phyloP scores from a whole-genome alignment of 1,140 invertebrate genomes.

The Nephila pilipes region DNA sequence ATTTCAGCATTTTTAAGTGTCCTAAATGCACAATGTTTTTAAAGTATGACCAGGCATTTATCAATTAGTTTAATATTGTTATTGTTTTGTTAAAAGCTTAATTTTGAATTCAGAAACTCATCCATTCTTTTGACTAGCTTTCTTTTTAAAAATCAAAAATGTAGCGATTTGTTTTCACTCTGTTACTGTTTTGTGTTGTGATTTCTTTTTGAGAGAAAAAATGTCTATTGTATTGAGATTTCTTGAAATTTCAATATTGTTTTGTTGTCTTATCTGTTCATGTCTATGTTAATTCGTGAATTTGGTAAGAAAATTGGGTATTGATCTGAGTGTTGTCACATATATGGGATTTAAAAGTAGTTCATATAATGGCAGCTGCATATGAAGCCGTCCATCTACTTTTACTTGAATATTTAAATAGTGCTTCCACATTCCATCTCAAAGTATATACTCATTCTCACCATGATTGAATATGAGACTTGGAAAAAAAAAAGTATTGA shows the following conservation, averaged over 20 bases:
- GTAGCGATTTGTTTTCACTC: background rate
- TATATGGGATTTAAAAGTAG: background rate
- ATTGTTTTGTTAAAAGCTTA: too few species aligned
- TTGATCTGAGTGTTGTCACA: background rate
- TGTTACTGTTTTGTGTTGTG: constrained; percentile 22
- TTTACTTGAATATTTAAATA: constrained; percentile 44
- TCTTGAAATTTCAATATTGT: background rate
- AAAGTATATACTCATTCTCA: constrained; percentile 61
- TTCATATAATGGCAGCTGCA: constrained; percentile 16
- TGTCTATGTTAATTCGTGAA: background rate
- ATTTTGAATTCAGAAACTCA: too few species aligned
- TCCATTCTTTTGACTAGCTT: too few species aligned
- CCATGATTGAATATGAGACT: background rate
- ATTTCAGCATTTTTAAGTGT: too few species aligned
- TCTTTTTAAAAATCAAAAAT: background rate
- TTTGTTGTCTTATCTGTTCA: background rate
- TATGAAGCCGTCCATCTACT: constrained; percentile 45
- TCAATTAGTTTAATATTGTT: too few species aligned
- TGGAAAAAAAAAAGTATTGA: background rate
- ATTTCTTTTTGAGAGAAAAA: background rate
- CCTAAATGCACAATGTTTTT: too few species aligned
- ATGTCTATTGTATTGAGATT: background rate
- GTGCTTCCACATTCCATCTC: constrained; percentile 70
- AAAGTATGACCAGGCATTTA: too few species aligned
- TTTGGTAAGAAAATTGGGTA: background rate